Evolutionary conservation across 2,113 vertebrate genomes (phyloP), one percentile per base, ranked within the genome.

Genomic region (Hiodon alosoides): DNA sequence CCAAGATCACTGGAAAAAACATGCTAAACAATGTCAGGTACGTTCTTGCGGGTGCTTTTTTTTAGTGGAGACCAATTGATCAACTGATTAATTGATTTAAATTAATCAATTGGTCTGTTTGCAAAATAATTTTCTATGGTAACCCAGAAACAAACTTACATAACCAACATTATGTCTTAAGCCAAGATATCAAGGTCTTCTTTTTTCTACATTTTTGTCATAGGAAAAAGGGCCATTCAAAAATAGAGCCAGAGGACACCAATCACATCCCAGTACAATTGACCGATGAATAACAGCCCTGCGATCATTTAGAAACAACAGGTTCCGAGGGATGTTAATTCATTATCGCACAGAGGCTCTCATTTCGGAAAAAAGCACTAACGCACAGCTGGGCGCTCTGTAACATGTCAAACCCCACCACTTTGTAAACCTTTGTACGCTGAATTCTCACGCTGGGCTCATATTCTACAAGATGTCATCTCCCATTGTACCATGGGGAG

Each of bases 401-500:
- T n/a, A 54, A 11, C 50, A 52, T 53, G n/a, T 52, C 4, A 66
- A 46, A 48, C 31, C 48, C 64, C 7, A 16, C 10, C 48, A 69
- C 17, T 52, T n/a, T 11, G 13, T 17, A 53, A 16, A 14, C 51
- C 14, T 51, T 69, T 16, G n/a, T 52, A 54, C 0, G 4, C 2
- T 53, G 11, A 3, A 2, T 7, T 53, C 52, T 13, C 8, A 7
- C 1, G 67, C 13, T 59, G 2, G 13, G 60, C 57, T 70, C 16
- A 7, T 7, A 58, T 62, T 66, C 55, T 61, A 48, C 14, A 16
- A 4, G 6, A 52, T 16, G 9, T 5, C 51, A 69, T 53, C 14
- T 53, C 13, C n/a, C 5, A 54, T 14, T 7, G 67, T 78, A 72
- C 75, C 65, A 54, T 14, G 14, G 17, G 71, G n/a, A 71, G 13